Percentiles rank a stretch among this genome's conserved stretches.
These are phyloP conservation scores for Camponotus pennsylvanicus DNA, from an alignment of 1,140 invertebrate species.

Conservation along the genomic window DNA sequence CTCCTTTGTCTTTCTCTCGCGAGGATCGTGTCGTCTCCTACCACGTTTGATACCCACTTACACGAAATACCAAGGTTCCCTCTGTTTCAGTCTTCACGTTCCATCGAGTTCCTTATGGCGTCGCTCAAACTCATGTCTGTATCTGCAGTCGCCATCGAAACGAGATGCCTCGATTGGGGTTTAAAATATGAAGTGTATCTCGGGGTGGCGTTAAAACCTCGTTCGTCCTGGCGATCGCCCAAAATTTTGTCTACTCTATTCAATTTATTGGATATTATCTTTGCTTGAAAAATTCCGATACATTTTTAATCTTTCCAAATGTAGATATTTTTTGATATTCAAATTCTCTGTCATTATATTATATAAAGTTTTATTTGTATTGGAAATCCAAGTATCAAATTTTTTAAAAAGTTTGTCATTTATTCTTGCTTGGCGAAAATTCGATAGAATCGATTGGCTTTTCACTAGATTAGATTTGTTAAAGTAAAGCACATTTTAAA, in stretches of 20 bases:
- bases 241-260: conserved; percentile 35
- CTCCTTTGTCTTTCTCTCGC: conserved; percentile 19
- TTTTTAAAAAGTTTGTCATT: neutral
- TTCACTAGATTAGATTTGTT: too few relatives aligned
- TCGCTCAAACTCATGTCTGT: conserved; percentile 9
- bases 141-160: conserved; percentile 40
- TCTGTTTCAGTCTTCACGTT: conserved; percentile 14
- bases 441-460: too few relatives aligned
- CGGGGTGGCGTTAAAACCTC: conserved; percentile 46
- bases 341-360: neutral
- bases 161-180: conserved; percentile 32
- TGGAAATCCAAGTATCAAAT: neutral
- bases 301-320: conserved; percentile 20
- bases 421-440: neutral
- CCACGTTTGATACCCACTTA: conserved; percentile 55
- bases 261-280: conserved; percentile 41
- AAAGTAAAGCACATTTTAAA: neutral
- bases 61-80: conserved; percentile 55
- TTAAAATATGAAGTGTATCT: conserved; percentile 61
- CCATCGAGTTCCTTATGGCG: neutral
- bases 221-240: conserved; percentile 38
- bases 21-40: conserved; percentile 3
- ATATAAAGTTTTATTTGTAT: neutral
- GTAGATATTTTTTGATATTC: neutral
- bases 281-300: neutral